Evolutionary conservation across 1,140 invertebrate species (phyloP).

Genomic region (Drosophila nebulosa): DNA sequence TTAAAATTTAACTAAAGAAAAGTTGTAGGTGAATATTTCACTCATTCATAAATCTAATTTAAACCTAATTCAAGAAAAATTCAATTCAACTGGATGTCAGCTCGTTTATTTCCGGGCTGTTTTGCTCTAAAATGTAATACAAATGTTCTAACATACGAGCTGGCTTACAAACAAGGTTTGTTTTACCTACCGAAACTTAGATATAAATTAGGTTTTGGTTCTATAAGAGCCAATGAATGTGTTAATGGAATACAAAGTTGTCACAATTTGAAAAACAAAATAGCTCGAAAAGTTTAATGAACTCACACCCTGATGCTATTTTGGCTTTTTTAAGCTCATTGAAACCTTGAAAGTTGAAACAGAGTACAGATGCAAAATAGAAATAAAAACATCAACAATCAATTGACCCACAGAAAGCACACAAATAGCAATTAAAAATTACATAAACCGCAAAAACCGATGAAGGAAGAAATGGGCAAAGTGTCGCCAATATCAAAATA

Average conservation of each 20-base stretch:
- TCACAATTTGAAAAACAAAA: not conserved
- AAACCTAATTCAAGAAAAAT: too few species aligned
- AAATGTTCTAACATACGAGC: not conserved
- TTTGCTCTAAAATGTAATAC: not conserved
- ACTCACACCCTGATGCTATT: not conserved
- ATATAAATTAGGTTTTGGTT: too few species aligned
- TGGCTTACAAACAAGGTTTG: not conserved
- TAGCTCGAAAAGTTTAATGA: not conserved
- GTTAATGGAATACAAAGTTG: not conserved
- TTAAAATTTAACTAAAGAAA: too few species aligned
- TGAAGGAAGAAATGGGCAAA: slow-evolving; percentile 18
- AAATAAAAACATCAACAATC: not conserved
- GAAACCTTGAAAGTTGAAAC: not conserved
- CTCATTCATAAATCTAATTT: too few species aligned
- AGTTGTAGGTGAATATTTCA: too few species aligned
- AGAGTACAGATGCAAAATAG: not conserved
- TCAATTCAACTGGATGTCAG: not conserved
- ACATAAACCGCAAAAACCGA: slow-evolving; percentile 6
- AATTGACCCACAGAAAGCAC: not conserved
- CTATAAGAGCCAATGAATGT: too few species aligned
- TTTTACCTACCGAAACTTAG: too few species aligned
- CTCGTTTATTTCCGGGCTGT: not conserved
- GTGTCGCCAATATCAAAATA: slow-evolving; percentile 41
- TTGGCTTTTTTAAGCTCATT: not conserved
- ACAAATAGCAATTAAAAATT: slow-evolving; percentile 11